These are phyloP conservation scores for Coluber constrictor DNA, from an alignment of 2,797 vertebrate species.

Conservation along the genomic window DNA sequence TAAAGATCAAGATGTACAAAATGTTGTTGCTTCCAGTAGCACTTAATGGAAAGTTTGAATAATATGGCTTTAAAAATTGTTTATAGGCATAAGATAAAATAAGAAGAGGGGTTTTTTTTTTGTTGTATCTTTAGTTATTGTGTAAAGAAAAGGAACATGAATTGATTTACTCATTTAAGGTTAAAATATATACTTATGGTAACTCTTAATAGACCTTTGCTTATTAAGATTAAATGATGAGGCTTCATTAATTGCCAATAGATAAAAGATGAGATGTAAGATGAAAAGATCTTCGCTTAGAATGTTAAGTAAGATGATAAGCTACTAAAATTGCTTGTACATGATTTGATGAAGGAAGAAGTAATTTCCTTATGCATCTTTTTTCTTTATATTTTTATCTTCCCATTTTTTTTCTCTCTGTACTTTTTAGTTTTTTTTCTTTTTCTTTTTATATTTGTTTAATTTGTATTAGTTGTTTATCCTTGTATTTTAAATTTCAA, in stretches of 20 bases:
- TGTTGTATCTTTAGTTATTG: background rate
- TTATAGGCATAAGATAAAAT: background rate
- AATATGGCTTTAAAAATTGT: background rate
- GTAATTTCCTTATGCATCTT: background rate
- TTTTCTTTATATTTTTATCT: background rate
- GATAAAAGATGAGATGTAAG: background rate
- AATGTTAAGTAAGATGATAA: background rate
- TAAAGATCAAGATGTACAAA: background rate
- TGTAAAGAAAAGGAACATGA: background rate
- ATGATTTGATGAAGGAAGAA: background rate
- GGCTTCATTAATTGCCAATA: background rate
- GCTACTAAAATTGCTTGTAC: background rate
- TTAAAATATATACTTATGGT: background rate
- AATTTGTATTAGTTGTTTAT: background rate
- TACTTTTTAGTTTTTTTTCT: background rate
- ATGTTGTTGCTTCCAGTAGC: background rate
- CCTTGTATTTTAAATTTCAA: background rate
- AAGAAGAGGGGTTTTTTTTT: background rate
- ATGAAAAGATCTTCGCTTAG: background rate
- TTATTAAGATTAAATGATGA: background rate
- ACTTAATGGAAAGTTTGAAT: background rate
- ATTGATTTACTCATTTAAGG: background rate
- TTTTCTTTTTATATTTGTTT: background rate
- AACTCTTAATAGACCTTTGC: background rate
- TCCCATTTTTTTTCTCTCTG: background rate